These are phyloP conservation scores for Sciurus niger DNA, from an alignment of 2,113 vertebrate species.

Conservation along the genomic window DNA sequence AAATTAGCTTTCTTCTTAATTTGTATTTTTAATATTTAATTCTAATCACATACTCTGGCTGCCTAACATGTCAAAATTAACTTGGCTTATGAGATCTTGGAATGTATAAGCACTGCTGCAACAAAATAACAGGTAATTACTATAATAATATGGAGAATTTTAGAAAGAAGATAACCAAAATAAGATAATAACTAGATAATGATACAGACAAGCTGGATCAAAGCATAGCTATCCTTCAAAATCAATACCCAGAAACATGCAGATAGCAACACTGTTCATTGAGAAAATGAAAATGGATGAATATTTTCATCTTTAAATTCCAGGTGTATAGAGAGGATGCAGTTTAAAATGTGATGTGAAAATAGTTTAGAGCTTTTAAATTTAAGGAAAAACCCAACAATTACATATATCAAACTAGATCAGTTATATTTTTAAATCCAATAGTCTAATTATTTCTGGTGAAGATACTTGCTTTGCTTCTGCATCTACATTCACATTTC, in stretches of 20 bases:
- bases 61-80: slow-evolving; percentile 70
- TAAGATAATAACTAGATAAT: slow-evolving; percentile 33
- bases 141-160: slow-evolving; percentile 33
- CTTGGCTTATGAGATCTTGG: not conserved
- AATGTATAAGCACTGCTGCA: not conserved
- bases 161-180: slow-evolving; percentile 63
- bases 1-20: slow-evolving; percentile 68
- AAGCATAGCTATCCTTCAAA: not conserved
- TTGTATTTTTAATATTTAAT: slow-evolving; percentile 68
- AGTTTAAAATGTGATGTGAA: not conserved
- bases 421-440: slow-evolving; percentile 44
- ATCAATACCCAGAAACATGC: not conserved
- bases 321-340: not conserved
- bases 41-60: slow-evolving; percentile 46
- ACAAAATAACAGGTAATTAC: slow-evolving; percentile 50
- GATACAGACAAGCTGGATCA: not conserved
- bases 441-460: slow-evolving; percentile 27
- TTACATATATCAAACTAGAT: not conserved
- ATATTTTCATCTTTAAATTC: slow-evolving; percentile 32
- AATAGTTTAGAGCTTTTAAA: not conserved
- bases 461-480: slow-evolving; percentile 9
- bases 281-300: not conserved
- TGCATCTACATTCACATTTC: not conserved
- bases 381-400: not conserved
- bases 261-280: not conserved